Evolutionary conservation across 2,888 invertebrate genomes (phyloP), one percentile per base, ranked within the genome.

Genomic region (Hoplodrina ambigua): DNA sequence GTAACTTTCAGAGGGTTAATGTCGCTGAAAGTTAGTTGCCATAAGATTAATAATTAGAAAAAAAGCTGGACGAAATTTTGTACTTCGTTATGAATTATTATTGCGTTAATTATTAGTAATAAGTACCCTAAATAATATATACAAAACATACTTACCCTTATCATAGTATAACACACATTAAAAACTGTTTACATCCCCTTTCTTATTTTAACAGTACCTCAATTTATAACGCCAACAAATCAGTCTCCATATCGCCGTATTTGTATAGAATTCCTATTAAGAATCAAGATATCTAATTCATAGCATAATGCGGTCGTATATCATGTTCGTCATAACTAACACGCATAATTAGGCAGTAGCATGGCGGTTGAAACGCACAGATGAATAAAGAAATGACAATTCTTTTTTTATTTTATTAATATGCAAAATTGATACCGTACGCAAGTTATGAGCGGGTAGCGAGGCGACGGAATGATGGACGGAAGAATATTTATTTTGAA

Each of bases 331-430:
- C 70, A 73, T 75, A 82, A 69, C 72, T 53, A 75, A 78, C 67
- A 74, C 72, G 66, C 73, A 75, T 81, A 81, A 84, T 79, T 83
- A 82, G 75, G 56, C 59, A 75, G 72, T 72, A 82, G 80, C 75
- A 62, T 66, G 67, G 58, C 76, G 46, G 72, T 74, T 71, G 78
- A 72, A 78, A 81, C 60, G 70, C 75, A 81, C 77, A 73, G 73
- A 85, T 80, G 80, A 82, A 78, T 81, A 82, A 85, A 84, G 80
- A 85, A 85, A 84, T 83, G 83, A 78, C 77, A 76, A 58, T 71
- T 55, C 57, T 79, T 70, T 84, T 78, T 84, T 80, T 75, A 72
- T 81, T 83, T 81, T 83, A 76, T 80, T 80, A 75, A 80, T 80
- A 81, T 82, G 81, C 75, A 80, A 84, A 81, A 77, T 69, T 68